phyloP scores from a whole-genome alignment of 2,888 invertebrate species.

The Pristionchus fissidentatus region DNA sequence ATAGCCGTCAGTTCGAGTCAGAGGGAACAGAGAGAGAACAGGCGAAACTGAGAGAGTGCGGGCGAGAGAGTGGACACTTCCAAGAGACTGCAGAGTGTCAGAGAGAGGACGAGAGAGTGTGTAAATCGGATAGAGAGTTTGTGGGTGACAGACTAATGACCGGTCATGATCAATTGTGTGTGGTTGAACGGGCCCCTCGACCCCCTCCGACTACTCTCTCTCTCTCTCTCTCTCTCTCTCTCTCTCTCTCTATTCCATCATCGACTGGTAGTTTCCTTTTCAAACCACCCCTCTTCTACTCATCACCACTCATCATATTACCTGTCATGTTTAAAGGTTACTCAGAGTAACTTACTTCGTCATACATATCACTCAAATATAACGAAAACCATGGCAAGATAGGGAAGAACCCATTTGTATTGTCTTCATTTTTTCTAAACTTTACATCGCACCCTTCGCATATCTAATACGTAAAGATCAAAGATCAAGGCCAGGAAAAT shows the following conservation, averaged over 20 bases:
- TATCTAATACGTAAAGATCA: no score
- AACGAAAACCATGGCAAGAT: background rate
- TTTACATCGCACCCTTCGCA: no score
- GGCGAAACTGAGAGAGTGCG: background rate
- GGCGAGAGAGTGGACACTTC: background rate
- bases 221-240: conserved; percentile 13
- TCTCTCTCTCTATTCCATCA: background rate
- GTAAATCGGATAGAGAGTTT: background rate
- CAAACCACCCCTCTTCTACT: background rate
- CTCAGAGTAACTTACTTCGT: no score
- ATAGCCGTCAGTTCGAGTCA: no score
- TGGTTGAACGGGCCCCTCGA: background rate
- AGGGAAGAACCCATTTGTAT: no score
- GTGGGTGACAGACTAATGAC: conserved; percentile 7
- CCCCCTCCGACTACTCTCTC: background rate
- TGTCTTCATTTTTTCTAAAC: no score
- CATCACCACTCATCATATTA: no score
- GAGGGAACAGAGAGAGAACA: background rate
- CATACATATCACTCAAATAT: background rate
- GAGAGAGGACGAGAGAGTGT: background rate
- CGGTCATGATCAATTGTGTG: no score
- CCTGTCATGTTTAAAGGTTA: no score
- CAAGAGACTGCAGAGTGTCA: background rate
- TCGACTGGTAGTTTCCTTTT: background rate
- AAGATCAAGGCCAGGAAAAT: no score